Conservation (phyloP, 2,113 vertebrate species). For the Deroptyus accipitrinus region DNA sequence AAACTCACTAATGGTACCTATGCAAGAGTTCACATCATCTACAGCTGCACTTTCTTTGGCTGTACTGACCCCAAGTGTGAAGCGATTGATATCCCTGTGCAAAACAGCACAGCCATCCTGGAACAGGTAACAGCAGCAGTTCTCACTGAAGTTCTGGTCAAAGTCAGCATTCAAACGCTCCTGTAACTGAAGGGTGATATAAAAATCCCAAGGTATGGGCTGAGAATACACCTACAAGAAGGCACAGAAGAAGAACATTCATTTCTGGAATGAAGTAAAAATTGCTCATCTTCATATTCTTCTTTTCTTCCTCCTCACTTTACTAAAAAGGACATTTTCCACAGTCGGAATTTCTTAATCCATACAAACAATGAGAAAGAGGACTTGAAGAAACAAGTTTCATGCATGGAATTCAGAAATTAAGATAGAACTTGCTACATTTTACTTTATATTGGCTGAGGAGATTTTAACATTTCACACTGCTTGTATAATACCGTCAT, state of each 20-base stretch:
- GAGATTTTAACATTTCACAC: not conserved
- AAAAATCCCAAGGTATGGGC: constrained; percentile 85
- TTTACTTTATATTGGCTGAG: not conserved
- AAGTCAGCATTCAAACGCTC: constrained; percentile 69
- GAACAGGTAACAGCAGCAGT: constrained; percentile 74
- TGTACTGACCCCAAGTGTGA: constrained; percentile 73
- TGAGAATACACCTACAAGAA: constrained; percentile 75
- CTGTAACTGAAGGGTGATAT: constrained; percentile 74
- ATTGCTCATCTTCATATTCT: not conserved
- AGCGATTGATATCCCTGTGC: constrained; percentile 63
- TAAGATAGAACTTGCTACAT: not conserved
- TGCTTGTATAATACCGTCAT: not conserved
- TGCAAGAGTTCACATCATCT: not conserved
- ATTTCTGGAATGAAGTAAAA: not conserved
- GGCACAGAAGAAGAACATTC: not conserved
- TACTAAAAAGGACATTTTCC: not conserved
- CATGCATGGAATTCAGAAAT: not conserved
- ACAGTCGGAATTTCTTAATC: not conserved
- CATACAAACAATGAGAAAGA: not conserved
- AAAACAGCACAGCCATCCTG: constrained; percentile 75
- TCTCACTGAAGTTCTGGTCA: constrained; percentile 62
- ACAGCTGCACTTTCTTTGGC: not conserved
- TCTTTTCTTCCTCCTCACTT: not conserved
- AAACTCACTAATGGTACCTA: not conserved
- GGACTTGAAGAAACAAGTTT: not conserved